A percentile compares a stretch with the other conserved stretches of the same genome.
phyloP scores from a whole-genome alignment of 2,888 invertebrate genomes.

The Euphydryas editha region DNA sequence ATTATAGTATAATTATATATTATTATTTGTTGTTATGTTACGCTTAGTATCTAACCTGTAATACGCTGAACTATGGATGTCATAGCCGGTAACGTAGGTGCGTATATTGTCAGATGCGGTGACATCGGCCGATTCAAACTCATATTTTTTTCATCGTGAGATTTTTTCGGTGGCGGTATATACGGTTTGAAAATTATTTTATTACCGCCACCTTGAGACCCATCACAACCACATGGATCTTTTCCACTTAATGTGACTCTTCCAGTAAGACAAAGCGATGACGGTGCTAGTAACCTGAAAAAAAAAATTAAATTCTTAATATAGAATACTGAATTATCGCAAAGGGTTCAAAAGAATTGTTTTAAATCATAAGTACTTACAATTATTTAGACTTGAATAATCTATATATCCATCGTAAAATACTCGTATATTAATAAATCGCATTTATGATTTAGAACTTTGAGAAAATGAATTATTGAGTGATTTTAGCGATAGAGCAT shows the following conservation, averaged over 20 bases:
- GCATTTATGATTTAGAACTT: too few relatives aligned
- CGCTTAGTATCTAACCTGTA: slow-evolving; percentile 76
- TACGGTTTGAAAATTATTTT: slow-evolving; percentile 56
- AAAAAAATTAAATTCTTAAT: background rate
- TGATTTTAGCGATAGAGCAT: too few relatives aligned
- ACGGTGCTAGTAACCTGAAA: slow-evolving; percentile 13
- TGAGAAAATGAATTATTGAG: too few relatives aligned
- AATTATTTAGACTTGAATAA: too few relatives aligned
- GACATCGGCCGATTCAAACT: slow-evolving; percentile 90
- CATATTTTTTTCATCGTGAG: slow-evolving; percentile 88
- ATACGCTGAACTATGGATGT: slow-evolving; percentile 93
- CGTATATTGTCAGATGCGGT: slow-evolving; percentile 92
- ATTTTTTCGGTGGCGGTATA: slow-evolving; percentile 56
- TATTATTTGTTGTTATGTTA: background rate
- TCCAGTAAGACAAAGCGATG: background rate
- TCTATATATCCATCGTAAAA: too few relatives aligned
- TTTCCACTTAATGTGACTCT: slow-evolving; percentile 13
- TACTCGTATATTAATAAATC: too few relatives aligned
- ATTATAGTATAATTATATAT: background rate
- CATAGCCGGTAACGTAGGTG: slow-evolving; percentile 88
- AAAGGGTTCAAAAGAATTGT: too few relatives aligned
- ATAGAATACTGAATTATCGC: too few relatives aligned
- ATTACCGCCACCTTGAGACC: slow-evolving; percentile 23
- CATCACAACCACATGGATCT: background rate
- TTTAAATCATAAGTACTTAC: too few relatives aligned